Conservation (phyloP, 2,113 vertebrate genomes). For the Urocynchramus pylzowi region DNA sequence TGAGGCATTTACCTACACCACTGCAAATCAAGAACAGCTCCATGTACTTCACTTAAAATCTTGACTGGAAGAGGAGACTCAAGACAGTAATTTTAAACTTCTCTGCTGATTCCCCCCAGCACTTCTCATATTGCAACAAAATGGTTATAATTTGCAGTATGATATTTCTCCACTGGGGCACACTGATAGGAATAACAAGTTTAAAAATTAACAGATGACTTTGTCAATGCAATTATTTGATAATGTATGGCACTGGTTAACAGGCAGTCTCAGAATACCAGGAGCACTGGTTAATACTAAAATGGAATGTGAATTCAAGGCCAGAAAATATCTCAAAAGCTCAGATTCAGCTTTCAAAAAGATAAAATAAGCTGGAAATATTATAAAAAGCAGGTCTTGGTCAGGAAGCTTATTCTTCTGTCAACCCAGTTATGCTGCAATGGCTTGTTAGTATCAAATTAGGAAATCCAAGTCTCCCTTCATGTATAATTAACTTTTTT, state of each 20-base stretch:
- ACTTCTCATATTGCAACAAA: conserved; percentile 2
- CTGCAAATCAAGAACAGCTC: background rate
- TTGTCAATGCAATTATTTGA: background rate
- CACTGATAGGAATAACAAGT: background rate
- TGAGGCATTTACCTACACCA: background rate
- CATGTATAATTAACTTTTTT: background rate
- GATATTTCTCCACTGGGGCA: background rate
- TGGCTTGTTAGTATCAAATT: background rate
- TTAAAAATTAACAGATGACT: conserved; percentile 19
- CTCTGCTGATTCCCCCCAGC: background rate
- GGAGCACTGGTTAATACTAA: background rate
- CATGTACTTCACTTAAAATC: background rate
- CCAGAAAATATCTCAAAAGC: background rate
- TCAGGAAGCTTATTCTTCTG: background rate
- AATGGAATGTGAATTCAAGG: background rate
- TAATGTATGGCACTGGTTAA: background rate
- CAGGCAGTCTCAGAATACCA: background rate
- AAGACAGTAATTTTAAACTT: background rate
- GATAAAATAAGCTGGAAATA: background rate
- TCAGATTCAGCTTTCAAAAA: background rate
- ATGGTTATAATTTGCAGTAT: background rate
- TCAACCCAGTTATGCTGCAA: background rate
- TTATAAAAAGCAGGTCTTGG: background rate
- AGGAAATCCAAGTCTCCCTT: background rate
- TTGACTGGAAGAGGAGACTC: background rate